These are phyloP conservation scores for Grapholita molesta DNA, from an alignment of 1,140 invertebrate genomes.

Conservation along the genomic window DNA sequence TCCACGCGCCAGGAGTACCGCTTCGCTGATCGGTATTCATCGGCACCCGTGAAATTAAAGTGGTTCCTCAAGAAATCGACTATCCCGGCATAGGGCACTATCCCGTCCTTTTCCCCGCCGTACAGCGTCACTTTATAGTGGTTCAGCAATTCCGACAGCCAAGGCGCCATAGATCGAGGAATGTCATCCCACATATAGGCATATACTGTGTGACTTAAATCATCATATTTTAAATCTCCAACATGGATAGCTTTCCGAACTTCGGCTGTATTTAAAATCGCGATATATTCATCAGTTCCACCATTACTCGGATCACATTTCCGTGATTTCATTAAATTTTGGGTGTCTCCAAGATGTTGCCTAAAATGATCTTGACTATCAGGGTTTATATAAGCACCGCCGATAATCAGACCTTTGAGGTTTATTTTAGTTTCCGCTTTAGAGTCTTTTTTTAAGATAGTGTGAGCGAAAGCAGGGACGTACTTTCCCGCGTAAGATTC, in stretches of 20 bases:
- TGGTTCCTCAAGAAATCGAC: not conserved
- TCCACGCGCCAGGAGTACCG: not conserved
- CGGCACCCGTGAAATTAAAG: not conserved
- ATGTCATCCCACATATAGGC: not conserved
- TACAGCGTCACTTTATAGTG: not conserved
- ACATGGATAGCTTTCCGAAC: not conserved
- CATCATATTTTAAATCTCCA: not conserved
- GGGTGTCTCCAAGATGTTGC: not conserved
- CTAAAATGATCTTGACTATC: constrained; percentile 83
- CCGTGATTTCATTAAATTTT: not conserved
- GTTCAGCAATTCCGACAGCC: not conserved
- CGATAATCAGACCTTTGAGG: too few relatives aligned
- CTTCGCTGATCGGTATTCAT: not conserved
- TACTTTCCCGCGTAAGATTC: too few relatives aligned
- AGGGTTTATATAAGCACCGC: constrained; percentile 86
- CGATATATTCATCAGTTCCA: not conserved
- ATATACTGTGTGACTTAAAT: not conserved
- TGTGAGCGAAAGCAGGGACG: constrained; percentile 87
- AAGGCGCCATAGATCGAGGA: not conserved
- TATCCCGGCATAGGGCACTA: not conserved
- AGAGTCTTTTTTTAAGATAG: constrained; percentile 80
- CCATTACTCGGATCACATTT: not conserved
- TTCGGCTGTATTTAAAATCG: not conserved
- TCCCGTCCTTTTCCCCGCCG: not conserved
- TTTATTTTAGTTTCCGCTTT: constrained; percentile 76